These are phyloP conservation scores for Xiphydria camelus DNA, from an alignment of 2,888 invertebrate genomes.

Conservation along the genomic window DNA sequence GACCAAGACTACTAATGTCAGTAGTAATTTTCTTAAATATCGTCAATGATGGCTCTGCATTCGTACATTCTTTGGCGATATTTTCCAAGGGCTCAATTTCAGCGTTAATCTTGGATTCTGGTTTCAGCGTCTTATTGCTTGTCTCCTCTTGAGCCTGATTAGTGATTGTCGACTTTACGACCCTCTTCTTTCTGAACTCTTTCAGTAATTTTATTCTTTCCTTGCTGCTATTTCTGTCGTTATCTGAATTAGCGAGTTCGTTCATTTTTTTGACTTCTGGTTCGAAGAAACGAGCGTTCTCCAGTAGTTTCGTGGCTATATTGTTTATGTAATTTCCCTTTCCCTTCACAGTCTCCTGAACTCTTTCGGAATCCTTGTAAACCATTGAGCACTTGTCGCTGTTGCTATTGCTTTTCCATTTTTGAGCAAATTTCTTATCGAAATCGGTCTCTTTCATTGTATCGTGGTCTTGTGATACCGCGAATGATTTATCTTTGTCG, in stretches of 20 bases:
- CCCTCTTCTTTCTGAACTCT: conserved; percentile 35
- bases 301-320: conserved; percentile 12
- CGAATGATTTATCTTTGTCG: too few relatives aligned
- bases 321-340: conserved; percentile 13
- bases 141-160: conserved; percentile 21
- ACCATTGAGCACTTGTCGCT: background rate
- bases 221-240: conserved; percentile 15
- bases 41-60: too few relatives aligned
- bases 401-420: background rate
- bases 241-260: conserved; percentile 9
- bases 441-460: background rate
- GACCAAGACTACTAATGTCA: too few relatives aligned
- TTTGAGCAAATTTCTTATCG: background rate
- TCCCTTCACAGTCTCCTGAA: conserved; percentile 5
- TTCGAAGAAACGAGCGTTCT: conserved; percentile 12
- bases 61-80: background rate
- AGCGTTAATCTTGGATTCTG: too few relatives aligned
- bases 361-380: background rate
- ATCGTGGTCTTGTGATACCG: too few relatives aligned
- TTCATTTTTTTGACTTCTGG: conserved; percentile 2
- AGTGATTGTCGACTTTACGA: conserved; percentile 22
- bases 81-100: conserved; percentile 11
- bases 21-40: too few relatives aligned
- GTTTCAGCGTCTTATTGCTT: too few relatives aligned
- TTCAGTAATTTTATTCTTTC: conserved; percentile 30